These are phyloP conservation scores for Stigmatopora argus DNA, from an alignment of 2,113 vertebrate species.

Conservation along the genomic window DNA sequence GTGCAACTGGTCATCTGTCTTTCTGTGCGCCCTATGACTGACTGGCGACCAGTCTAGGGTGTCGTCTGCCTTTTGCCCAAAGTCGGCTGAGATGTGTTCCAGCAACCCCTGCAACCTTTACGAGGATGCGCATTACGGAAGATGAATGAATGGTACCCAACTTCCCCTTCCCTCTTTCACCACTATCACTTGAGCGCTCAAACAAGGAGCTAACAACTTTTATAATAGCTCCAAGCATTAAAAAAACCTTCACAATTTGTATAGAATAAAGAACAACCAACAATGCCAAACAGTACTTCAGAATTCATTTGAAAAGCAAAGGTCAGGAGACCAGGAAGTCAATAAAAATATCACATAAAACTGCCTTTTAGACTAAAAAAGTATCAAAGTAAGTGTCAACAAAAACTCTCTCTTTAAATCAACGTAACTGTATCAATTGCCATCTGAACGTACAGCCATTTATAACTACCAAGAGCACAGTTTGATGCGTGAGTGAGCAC, in stretches of 20 bases:
- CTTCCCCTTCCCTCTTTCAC: too few relatives aligned
- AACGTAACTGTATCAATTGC: conserved; percentile 2
- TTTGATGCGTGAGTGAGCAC: conserved; percentile 46
- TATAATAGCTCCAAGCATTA: background rate
- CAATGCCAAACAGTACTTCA: conserved; percentile 29
- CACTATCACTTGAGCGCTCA: background rate
- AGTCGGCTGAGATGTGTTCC: too few relatives aligned
- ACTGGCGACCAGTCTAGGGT: too few relatives aligned
- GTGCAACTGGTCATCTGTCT: too few relatives aligned
- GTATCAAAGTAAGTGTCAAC: background rate
- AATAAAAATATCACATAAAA: conserved; percentile 11
- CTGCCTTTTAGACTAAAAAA: background rate
- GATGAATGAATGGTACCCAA: too few relatives aligned
- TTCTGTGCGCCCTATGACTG: too few relatives aligned
- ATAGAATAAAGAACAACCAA: conserved; percentile 39
- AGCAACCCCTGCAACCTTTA: too few relatives aligned
- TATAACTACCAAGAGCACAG: conserved; percentile 33
- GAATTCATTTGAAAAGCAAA: conserved; percentile 59
- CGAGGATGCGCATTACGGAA: too few relatives aligned
- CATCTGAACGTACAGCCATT: conserved; percentile 31
- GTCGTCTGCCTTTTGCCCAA: too few relatives aligned
- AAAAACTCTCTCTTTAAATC: conserved; percentile 14
- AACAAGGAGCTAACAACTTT: background rate
- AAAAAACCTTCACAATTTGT: conserved; percentile 27
- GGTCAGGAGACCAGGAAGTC: conserved; percentile 43